These are phyloP conservation scores for Leptopilina clavipes DNA, from an alignment of 1,140 invertebrate genomes.

Conservation along the genomic window DNA sequence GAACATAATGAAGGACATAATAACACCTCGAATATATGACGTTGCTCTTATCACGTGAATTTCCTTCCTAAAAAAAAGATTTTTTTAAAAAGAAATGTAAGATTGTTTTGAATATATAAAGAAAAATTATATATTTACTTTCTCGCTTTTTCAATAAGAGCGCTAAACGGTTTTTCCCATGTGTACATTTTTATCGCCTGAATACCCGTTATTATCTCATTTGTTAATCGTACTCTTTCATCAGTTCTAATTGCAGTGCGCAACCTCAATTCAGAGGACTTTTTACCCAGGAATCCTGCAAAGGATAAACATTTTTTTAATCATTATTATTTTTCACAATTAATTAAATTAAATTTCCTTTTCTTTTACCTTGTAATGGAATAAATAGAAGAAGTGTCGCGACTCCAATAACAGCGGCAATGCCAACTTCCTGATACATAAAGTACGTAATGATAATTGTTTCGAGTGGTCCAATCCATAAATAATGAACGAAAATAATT, in stretches of 20 bases:
- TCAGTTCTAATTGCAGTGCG: constrained; percentile 84
- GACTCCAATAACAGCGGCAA: constrained; percentile 85
- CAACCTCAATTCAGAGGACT: constrained; percentile 76
- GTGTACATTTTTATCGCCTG: constrained; percentile 93
- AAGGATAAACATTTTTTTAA: constrained; percentile 34
- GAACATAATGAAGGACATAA: constrained; percentile 81
- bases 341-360: no score
- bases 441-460: constrained; percentile 84
- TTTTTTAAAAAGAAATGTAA: constrained; percentile 38
- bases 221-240: constrained; percentile 88
- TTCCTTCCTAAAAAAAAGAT: constrained; percentile 76
- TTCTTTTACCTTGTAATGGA: constrained; percentile 83
- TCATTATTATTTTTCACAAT: no score
- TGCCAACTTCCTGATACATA: constrained; percentile 83
- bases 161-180: constrained; percentile 89
- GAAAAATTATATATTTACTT: constrained; percentile 62
- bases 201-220: constrained; percentile 88
- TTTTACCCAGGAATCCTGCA: constrained; percentile 82
- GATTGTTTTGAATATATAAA: no score
- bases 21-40: constrained; percentile 81
- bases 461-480: constrained; percentile 86
- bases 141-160: constrained; percentile 77
- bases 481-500: constrained; percentile 80
- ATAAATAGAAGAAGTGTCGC: constrained; percentile 87
- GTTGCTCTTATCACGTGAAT: constrained; percentile 81